These are phyloP conservation scores for Sinocyclocheilus grahami DNA, from an alignment of 2,113 vertebrate genomes.

Conservation along the genomic window DNA sequence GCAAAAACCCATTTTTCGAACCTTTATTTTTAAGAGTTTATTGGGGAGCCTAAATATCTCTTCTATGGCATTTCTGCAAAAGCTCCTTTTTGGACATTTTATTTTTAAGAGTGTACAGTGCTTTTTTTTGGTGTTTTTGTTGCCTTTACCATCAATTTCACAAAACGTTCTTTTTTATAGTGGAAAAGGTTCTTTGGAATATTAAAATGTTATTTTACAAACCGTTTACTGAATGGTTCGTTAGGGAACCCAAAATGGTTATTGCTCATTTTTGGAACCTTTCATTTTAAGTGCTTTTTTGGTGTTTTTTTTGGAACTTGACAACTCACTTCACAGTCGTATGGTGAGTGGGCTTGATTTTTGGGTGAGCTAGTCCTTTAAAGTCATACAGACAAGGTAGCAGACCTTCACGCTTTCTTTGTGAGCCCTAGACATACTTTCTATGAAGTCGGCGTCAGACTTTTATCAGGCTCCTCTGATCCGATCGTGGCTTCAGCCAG, in stretches of 20 bases:
- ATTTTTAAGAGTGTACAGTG: too few relatives aligned
- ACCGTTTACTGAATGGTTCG: background rate
- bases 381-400: background rate
- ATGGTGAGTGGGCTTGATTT: background rate
- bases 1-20: too few relatives aligned
- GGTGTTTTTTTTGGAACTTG: background rate
- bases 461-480: slow-evolving; percentile 32
- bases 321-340: background rate
- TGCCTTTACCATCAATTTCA: background rate
- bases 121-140: too few relatives aligned
- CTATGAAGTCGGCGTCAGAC: background rate
- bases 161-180: background rate
- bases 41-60: too few relatives aligned
- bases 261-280: background rate
- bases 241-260: background rate
- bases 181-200: background rate
- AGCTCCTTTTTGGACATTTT: too few relatives aligned
- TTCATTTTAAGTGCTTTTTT: background rate
- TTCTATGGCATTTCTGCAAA: too few relatives aligned
- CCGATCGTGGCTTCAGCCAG: background rate
- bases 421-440: background rate
- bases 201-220: background rate
- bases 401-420: background rate
- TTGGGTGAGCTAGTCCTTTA: background rate
- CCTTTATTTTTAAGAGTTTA: too few relatives aligned